Evolutionary conservation across 35 echinoderm and acorn worm genomes (phyloP).

Genomic region (Antedon bifida): DNA sequence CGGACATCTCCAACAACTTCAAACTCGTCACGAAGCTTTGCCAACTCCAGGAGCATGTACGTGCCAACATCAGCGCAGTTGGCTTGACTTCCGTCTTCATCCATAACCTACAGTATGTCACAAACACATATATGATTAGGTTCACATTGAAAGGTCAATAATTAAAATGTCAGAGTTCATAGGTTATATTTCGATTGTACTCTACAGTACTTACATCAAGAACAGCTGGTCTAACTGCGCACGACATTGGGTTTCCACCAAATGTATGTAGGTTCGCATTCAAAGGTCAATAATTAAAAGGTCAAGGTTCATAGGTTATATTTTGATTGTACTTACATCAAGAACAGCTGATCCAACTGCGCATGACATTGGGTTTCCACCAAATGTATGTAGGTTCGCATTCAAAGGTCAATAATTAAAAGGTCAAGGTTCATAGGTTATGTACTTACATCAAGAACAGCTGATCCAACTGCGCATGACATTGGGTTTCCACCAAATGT

Average conservation of each 20-base stretch:
- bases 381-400: constrained; percentile 85
- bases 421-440: no score
- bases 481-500: constrained; percentile 93
- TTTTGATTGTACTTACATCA: no score
- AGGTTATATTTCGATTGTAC: no score
- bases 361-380: constrained; percentile 84
- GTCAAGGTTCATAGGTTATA: no score
- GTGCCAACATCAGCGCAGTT: constrained; percentile 55
- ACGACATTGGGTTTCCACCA: constrained; percentile 20
- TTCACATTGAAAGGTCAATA: no score
- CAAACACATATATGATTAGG: no score
- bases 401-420: no score
- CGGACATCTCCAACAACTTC: constrained; percentile 87
- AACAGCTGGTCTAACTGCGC: no score
- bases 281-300: no score
- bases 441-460: constrained; percentile 87
- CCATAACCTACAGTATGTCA: constrained; percentile 44
- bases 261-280: constrained; percentile 64
- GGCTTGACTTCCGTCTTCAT: constrained; percentile 64
- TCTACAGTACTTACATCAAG: constrained; percentile 84
- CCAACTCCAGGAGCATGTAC: constrained; percentile 66
- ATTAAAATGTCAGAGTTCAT: no score
- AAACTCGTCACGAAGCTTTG: constrained; percentile 77
- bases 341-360: constrained; percentile 85
- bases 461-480: constrained; percentile 77